phyloP scores from a whole-genome alignment of 2,888 invertebrate species.

The Epicampocera succincta region DNA sequence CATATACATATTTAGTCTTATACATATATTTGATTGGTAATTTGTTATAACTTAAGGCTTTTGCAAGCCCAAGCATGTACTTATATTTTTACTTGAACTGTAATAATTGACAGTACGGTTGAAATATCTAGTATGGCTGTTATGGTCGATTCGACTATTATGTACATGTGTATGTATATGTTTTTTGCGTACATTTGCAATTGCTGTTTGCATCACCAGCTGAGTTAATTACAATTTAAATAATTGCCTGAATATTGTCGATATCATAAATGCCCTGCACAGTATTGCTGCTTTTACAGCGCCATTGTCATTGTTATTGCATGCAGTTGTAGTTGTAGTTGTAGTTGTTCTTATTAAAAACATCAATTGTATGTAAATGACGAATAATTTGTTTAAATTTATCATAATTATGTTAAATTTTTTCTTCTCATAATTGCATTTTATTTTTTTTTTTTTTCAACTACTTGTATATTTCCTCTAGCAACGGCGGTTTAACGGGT shows the following conservation, averaged over 20 bases:
- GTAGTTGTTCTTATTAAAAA: slow-evolving; percentile 11
- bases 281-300: background rate
- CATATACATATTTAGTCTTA: too few species aligned
- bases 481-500: background rate
- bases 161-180: background rate
- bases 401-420: slow-evolving; percentile 38
- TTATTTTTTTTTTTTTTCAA: background rate
- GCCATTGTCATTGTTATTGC: background rate
- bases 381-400: slow-evolving; percentile 63
- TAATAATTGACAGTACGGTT: slow-evolving; percentile 35
- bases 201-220: slow-evolving; percentile 50
- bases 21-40: too few species aligned
- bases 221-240: slow-evolving; percentile 69
- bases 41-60: too few species aligned
- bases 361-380: slow-evolving; percentile 65
- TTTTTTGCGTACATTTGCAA: slow-evolving; percentile 7
- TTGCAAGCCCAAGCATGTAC: background rate
- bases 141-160: slow-evolving; percentile 50
- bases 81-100: background rate
- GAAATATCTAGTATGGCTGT: slow-evolving; percentile 45
- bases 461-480: background rate
- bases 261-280: slow-evolving; percentile 25
- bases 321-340: slow-evolving; percentile 20
- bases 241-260: slow-evolving; percentile 65
- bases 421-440: background rate